Percentiles rank a stretch among this genome's conserved stretches.
phyloP scores from a whole-genome alignment of 2,888 invertebrate species.

The Lepetodrilus schrolli region DNA sequence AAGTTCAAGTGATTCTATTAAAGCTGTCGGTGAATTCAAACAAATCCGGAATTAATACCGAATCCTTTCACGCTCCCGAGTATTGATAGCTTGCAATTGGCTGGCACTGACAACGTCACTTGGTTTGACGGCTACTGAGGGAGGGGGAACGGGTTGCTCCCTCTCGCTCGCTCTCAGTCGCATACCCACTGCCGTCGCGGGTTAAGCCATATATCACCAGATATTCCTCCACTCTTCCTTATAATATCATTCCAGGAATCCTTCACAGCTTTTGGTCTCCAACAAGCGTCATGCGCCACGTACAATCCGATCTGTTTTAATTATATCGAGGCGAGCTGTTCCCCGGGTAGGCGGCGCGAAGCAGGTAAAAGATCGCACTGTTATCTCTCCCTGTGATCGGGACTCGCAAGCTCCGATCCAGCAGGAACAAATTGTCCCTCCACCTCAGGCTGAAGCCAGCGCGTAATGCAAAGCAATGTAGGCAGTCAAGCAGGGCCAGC shows the following conservation, averaged over 20 bases:
- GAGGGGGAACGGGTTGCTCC: not conserved
- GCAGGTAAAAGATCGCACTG: slow-evolving; percentile 19
- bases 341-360: not conserved
- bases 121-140: not conserved
- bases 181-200: too few relatives aligned
- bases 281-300: too few relatives aligned
- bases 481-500: not conserved
- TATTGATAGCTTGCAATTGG: slow-evolving; percentile 23
- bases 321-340: not conserved
- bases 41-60: slow-evolving; percentile 24
- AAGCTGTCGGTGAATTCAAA: slow-evolving; percentile 15
- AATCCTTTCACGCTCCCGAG: not conserved
- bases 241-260: too few relatives aligned
- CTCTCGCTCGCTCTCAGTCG: not conserved
- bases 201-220: too few relatives aligned
- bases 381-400: slow-evolving; percentile 14
- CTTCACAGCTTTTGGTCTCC: too few relatives aligned
- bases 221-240: too few relatives aligned
- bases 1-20: slow-evolving; percentile 26
- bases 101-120: slow-evolving; percentile 20
- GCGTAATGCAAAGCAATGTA: not conserved
- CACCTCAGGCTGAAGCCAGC: not conserved
- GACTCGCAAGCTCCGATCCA: slow-evolving; percentile 1
- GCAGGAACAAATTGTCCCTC: slow-evolving; percentile 11
- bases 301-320: too few relatives aligned